Percentiles rank a stretch among this genome's conserved stretches.
Conservation (phyloP, 1,140 invertebrate species). For the Panagrolaimus sp. region DNA sequence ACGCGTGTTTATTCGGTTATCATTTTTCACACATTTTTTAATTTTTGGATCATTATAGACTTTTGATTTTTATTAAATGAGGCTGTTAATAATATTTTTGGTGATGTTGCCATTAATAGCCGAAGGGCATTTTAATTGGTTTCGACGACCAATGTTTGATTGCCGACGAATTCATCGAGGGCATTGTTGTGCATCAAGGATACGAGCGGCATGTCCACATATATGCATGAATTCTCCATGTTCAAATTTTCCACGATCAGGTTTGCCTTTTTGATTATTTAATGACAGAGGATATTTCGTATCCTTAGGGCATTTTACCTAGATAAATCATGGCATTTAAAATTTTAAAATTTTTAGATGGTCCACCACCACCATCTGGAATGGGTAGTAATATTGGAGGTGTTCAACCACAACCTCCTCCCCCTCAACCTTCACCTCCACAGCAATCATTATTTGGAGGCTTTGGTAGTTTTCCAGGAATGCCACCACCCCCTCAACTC, state of each 20-base stretch:
- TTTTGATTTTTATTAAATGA: too few relatives aligned
- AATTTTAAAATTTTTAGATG: too few relatives aligned
- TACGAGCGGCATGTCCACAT: neutral
- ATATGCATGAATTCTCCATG: neutral
- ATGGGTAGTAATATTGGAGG: neutral
- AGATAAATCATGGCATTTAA: too few relatives aligned
- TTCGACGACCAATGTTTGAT: slow-evolving; percentile 6
- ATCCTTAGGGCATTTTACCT: too few relatives aligned
- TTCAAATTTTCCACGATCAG: neutral
- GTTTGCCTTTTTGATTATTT: too few relatives aligned
- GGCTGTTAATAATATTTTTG: too few relatives aligned
- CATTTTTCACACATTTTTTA: too few relatives aligned
- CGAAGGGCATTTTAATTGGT: neutral
- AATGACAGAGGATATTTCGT: too few relatives aligned
- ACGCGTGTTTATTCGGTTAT: too few relatives aligned
- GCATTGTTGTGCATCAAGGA: slow-evolving; percentile 5
- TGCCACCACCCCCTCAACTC: neutral
- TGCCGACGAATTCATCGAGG: slow-evolving; percentile 5
- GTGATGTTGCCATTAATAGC: too few relatives aligned
- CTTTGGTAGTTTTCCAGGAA: neutral
- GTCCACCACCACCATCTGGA: neutral
- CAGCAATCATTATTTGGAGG: neutral
- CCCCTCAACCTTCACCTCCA: neutral
- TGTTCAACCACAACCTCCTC: neutral
- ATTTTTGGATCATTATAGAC: too few relatives aligned